phyloP scores from a whole-genome alignment of 2,888 invertebrate species.

The Zygogramma bicolorata region DNA sequence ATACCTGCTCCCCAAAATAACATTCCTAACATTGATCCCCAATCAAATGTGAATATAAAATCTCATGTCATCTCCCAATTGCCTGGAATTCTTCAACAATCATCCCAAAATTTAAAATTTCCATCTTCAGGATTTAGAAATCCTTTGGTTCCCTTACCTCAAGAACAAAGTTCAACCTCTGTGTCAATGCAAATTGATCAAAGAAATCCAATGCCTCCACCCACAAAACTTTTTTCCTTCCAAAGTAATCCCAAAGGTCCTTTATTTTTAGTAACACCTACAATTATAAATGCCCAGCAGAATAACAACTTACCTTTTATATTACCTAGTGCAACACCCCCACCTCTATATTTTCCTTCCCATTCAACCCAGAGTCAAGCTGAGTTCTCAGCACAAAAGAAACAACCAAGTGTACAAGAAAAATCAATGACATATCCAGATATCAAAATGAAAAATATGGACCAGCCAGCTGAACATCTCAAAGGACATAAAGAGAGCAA shows the following conservation, averaged over 20 bases:
- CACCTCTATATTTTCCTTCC: not conserved
- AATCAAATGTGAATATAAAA: not conserved
- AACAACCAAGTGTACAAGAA: not conserved
- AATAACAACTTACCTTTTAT: not conserved
- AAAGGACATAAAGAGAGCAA: constrained; percentile 33
- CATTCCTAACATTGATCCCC: not conserved
- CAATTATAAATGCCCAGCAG: not conserved
- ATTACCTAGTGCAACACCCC: not conserved
- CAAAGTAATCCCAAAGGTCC: not conserved
- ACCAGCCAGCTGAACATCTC: constrained; percentile 12
- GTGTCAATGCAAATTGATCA: not conserved
- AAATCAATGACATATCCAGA: not conserved
- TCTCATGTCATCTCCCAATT: not conserved
- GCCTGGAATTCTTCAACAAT: not conserved
- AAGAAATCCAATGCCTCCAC: not conserved
- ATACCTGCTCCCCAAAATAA: not conserved
- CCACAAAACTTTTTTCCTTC: not conserved
- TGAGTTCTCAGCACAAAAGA: not conserved
- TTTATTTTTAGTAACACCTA: not conserved
- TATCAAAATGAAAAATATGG: not conserved
- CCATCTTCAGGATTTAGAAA: not conserved
- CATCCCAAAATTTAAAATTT: not conserved
- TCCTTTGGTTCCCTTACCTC: not conserved
- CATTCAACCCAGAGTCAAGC: not conserved
- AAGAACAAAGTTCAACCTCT: not conserved